Evolutionary conservation across 1,140 invertebrate species (phyloP).

Genomic region (Drosophila athabasca): DNA sequence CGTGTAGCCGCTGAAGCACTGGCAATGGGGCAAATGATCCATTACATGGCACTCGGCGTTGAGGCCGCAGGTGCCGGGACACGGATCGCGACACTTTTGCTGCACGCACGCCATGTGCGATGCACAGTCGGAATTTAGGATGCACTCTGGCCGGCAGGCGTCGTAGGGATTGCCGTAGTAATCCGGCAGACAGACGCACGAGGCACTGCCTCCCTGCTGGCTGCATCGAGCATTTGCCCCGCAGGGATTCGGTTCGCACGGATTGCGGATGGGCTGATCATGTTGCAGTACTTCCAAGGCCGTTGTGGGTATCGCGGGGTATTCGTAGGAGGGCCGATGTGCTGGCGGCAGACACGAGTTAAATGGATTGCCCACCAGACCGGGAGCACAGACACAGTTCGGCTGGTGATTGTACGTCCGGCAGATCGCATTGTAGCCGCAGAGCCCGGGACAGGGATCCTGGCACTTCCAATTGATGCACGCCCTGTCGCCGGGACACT

Average conservation of each 20-base stretch:
- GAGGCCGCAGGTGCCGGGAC: conserved; percentile 89
- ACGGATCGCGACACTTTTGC: conserved; percentile 91
- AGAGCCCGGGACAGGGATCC: conserved; percentile 86
- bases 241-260: conserved; percentile 86
- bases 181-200: conserved; percentile 88
- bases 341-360: conserved; percentile 85
- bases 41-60: conserved; percentile 90
- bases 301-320: conserved; percentile 57
- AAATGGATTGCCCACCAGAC: conserved; percentile 90
- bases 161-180: conserved; percentile 91
- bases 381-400: conserved; percentile 87
- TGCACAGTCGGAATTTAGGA: conserved; percentile 89
- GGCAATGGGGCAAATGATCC: conserved; percentile 90
- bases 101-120: conserved; percentile 88
- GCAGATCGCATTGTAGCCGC: conserved; percentile 88
- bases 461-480: conserved; percentile 88
- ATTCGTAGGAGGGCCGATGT: conserved; percentile 52
- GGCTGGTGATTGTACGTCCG: conserved; percentile 87
- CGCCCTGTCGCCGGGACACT: conserved; percentile 88
- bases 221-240: conserved; percentile 86
- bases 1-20: conserved; percentile 87
- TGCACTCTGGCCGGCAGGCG: conserved; percentile 90
- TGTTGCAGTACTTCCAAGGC: conserved; percentile 89
- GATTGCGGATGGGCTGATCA: conserved; percentile 88
- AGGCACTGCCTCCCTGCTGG: conserved; percentile 86